Conservation (phyloP, 2,797 vertebrate genomes). For the Brachyalestes nurse region DNA sequence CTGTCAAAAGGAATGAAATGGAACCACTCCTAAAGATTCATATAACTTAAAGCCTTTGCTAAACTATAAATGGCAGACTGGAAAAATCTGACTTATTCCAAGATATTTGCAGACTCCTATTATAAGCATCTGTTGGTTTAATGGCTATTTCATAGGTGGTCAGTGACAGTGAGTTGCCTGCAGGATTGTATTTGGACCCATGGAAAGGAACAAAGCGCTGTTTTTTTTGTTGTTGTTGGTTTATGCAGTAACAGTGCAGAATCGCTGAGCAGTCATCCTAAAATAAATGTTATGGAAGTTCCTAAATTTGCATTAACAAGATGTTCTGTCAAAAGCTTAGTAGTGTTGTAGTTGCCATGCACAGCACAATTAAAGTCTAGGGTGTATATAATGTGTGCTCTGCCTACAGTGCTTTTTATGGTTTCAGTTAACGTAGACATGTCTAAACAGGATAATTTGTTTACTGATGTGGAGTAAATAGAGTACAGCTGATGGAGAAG, state of each 20-base stretch:
- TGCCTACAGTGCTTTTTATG: neutral
- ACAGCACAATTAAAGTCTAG: neutral
- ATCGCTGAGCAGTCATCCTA: neutral
- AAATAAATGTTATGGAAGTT: neutral
- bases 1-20: neutral
- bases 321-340: neutral
- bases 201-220: neutral
- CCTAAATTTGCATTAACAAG: neutral
- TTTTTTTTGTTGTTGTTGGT: too few species aligned
- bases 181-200: neutral
- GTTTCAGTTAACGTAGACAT: neutral
- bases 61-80: neutral
- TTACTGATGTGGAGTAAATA: too few species aligned
- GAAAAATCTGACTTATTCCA: neutral
- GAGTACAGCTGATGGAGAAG: too few species aligned
- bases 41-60: neutral
- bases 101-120: neutral
- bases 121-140: neutral
- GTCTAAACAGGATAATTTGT: too few species aligned
- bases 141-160: neutral
- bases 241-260: neutral
- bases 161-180: neutral
- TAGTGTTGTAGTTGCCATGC: neutral
- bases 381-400: neutral
- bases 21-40: neutral